phyloP scores from a whole-genome alignment of 1,140 invertebrate species.

The Cherax destructor region DNA sequence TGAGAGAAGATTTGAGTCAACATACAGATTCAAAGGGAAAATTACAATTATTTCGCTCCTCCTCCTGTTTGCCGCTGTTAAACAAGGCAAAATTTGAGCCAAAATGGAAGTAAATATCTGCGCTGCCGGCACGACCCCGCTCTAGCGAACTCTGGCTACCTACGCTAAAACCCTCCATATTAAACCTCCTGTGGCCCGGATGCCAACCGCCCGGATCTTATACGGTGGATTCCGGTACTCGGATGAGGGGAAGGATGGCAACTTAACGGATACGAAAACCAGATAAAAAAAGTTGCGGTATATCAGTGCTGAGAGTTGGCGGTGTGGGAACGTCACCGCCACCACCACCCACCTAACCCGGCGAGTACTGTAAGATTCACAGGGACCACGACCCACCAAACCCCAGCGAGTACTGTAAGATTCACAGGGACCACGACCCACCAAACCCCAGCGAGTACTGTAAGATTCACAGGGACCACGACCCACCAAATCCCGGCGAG shows the following conservation, averaged over 20 bases:
- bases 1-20: constrained; percentile 58
- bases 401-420: neutral
- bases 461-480: neutral
- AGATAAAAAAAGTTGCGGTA: neutral
- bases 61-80: constrained; percentile 50
- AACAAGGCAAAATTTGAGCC: constrained; percentile 55
- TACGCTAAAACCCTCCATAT: neutral
- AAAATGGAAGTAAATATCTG: constrained; percentile 38
- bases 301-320: neutral
- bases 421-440: neutral
- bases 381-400: neutral
- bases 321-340: neutral
- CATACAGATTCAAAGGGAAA: constrained; percentile 54
- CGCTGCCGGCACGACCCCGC: neutral
- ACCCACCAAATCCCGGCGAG: neutral
- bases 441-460: neutral
- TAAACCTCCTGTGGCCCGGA: neutral
- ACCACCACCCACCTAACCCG: neutral
- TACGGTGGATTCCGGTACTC: neutral
- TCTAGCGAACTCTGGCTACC: neutral
- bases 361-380: neutral
- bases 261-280: neutral
- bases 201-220: neutral
- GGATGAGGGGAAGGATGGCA: no score
- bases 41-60: constrained; percentile 57